Conservation (phyloP, 2,113 vertebrate genomes). For the Solea solea region DNA sequence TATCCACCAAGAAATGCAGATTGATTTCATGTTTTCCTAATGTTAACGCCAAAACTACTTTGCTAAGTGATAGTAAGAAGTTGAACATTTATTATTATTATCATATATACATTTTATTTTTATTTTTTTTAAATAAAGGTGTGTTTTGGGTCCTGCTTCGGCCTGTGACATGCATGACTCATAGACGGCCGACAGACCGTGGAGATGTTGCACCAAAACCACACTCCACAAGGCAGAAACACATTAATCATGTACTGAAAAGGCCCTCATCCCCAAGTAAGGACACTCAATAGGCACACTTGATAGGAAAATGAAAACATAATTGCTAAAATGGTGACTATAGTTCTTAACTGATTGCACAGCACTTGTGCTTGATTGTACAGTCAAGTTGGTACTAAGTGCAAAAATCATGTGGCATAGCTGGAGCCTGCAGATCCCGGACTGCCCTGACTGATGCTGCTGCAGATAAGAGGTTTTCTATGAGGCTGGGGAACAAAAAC, state of each 20-base stretch:
- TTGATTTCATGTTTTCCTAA: neutral
- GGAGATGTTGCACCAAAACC: constrained; percentile 62
- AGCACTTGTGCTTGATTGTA: neutral
- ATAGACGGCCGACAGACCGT: constrained; percentile 73
- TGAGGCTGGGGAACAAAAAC: neutral
- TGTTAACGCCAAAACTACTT: neutral
- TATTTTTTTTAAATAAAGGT: neutral
- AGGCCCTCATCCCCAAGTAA: constrained; percentile 58
- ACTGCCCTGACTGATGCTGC: neutral
- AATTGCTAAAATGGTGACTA: neutral
- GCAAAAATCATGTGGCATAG: neutral
- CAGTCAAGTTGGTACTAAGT: neutral
- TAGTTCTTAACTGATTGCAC: constrained; percentile 13
- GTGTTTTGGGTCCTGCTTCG: neutral
- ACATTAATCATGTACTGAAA: constrained; percentile 70
- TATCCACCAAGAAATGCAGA: neutral
- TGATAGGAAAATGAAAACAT: constrained; percentile 48
- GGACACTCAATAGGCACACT: constrained; percentile 15
- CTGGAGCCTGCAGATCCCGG: constrained; percentile 9
- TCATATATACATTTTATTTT: neutral
- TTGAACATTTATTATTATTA: neutral
- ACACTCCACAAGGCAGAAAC: constrained; percentile 48
- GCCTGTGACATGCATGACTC: constrained; percentile 67
- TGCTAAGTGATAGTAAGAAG: neutral
- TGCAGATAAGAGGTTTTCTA: neutral